Base-by-base conservation (phyloP, 2,888 invertebrate genomes). In the Ctena decussata region DNA sequence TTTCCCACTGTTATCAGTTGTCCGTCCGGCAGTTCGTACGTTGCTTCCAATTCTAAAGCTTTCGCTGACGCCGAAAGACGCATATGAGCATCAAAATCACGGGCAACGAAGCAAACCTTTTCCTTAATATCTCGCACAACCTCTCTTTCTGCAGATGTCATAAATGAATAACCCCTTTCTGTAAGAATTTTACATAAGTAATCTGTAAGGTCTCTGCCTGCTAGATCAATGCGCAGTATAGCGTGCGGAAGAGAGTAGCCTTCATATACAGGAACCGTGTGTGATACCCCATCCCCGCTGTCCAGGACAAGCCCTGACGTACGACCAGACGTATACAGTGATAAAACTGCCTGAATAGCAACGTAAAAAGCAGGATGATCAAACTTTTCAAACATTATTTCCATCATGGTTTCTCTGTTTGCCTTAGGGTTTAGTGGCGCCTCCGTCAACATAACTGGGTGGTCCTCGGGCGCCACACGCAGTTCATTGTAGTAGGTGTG, bases 301-400 rank as follows among this genome's bases (percentile, higher is more conserved):
- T 98, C 98, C 95, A 98, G 96, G 89, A 99, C 98, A 96, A 98
- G 98, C 97, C 98, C 98, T 96, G 98, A 98, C 96, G 98, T 98
- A 97, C 98, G 98, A 97, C 98, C 98, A 95, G 98, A 98, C 91
- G 98, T 98, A 96, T 98, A 98, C 96, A 98, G 97, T 53, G 98
- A 98, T 88, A 98, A 97, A 92, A 98, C 98, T 93, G 98, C 98
- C 96, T 98, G 98, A 96, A 98, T 98, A 95, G 98, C 98, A 90
- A 98, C 98, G 96, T 98, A 98, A 98, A 98, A 98, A 95, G 98
- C 98, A 90, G 98, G 98, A 75, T 98, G 98, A 97, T 98, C 98
- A 97, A 98, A 98, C 93, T 80, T 86, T 53, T 90, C 90, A 53
- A 90, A 90, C 84, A 89, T 77, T 35, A 89, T 85, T 73, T 79